phyloP scores from a whole-genome alignment of 2,888 invertebrate species.

The Pomacea canaliculata region DNA sequence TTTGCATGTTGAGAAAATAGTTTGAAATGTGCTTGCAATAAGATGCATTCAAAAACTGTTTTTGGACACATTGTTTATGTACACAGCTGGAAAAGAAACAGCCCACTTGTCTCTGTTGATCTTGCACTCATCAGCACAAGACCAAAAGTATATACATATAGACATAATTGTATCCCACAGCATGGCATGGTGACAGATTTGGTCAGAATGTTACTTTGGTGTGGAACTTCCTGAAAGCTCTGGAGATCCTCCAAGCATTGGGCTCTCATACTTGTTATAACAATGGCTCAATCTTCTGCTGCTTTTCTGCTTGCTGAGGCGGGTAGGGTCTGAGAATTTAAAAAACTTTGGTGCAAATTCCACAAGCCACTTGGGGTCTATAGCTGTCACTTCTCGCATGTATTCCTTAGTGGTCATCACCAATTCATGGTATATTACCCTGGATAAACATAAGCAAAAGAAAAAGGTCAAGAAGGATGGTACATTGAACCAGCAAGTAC shows the following conservation, averaged over 20 bases:
- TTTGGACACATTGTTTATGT: too few species aligned
- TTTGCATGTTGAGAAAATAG: too few species aligned
- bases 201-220: conserved; percentile 68
- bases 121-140: too few species aligned
- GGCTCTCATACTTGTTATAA: conserved; percentile 99
- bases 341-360: conserved; percentile 99
- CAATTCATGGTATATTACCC: conserved; percentile 98
- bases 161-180: too few species aligned
- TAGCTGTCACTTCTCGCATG: conserved; percentile 89
- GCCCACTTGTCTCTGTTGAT: too few species aligned
- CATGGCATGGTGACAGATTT: too few species aligned
- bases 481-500: neutral
- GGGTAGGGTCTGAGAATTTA: conserved; percentile 98
- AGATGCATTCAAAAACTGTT: too few species aligned
- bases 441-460: conserved; percentile 63
- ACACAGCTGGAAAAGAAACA: too few species aligned
- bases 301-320: conserved; percentile 98
- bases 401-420: conserved; percentile 99
- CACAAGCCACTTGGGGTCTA: conserved; percentile 84
- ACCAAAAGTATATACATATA: too few species aligned
- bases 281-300: conserved; percentile 95
- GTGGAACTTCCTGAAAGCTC: conserved; percentile 69
- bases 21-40: too few species aligned
- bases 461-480: neutral
- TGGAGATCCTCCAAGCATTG: conserved; percentile 98